phyloP scores from a whole-genome alignment of 2,888 invertebrate species.

The Scaptodrosophila latifasciaeformis region DNA sequence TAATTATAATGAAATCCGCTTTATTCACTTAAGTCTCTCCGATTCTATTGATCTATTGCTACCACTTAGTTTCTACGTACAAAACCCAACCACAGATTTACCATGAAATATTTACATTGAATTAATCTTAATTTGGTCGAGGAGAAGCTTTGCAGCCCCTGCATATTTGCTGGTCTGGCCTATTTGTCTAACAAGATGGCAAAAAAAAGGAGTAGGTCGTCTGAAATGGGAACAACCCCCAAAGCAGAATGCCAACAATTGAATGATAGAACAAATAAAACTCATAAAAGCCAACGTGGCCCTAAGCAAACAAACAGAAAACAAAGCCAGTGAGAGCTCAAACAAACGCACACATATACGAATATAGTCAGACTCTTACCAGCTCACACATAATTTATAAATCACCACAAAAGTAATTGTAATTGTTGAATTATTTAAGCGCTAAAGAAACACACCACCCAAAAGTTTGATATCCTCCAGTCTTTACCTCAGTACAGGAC shows the following conservation, averaged over 20 bases:
- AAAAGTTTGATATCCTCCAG: slow-evolving; percentile 46
- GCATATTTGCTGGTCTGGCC: background rate
- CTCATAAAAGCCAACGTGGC: background rate
- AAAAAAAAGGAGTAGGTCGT: slow-evolving; percentile 21
- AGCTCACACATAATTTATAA: slow-evolving; percentile 46
- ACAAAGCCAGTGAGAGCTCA: background rate
- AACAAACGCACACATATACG: slow-evolving; percentile 6
- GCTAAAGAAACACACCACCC: slow-evolving; percentile 38
- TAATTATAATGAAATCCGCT: no score
- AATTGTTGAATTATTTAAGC: slow-evolving; percentile 60
- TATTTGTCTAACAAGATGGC: background rate
- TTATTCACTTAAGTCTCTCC: no score
- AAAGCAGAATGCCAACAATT: slow-evolving; percentile 23
- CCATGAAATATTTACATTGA: slow-evolving; percentile 50
- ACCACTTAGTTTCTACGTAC: no score
- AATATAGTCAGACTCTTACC: no score
- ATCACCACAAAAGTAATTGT: slow-evolving; percentile 58
- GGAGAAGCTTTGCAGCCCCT: slow-evolving; percentile 2
- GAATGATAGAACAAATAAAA: slow-evolving; percentile 32
- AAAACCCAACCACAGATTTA: slow-evolving; percentile 15
- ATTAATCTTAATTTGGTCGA: slow-evolving; percentile 46
- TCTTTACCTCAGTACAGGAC: slow-evolving; percentile 9
- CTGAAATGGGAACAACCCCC: slow-evolving; percentile 37
- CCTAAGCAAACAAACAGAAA: slow-evolving; percentile 5
- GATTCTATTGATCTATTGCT: no score